Conservation (phyloP, 2,113 vertebrate species). For the Eidolon helvum region DNA sequence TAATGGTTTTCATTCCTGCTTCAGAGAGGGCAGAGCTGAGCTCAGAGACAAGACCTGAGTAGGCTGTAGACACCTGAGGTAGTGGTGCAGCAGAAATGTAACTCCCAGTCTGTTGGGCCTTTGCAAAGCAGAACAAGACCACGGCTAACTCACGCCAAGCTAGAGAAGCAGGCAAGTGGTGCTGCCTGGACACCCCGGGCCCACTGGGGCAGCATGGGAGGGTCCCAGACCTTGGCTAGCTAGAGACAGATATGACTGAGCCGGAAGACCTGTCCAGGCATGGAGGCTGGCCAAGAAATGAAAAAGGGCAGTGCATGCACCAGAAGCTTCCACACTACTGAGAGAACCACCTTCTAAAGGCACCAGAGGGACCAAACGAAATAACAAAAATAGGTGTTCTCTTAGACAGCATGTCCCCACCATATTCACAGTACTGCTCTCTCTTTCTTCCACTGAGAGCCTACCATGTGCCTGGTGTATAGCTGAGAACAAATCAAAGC, state of each 20-base stretch:
- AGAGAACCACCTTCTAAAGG: neutral
- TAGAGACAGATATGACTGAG: neutral
- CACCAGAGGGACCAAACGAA: neutral
- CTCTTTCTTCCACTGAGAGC: neutral
- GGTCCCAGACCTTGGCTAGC: neutral
- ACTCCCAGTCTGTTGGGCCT: neutral
- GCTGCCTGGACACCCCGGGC: neutral
- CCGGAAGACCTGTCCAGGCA: neutral
- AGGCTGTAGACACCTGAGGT: accelerated
- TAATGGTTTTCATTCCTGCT: neutral
- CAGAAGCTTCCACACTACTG: neutral
- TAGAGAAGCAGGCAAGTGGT: neutral
- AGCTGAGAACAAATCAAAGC: neutral
- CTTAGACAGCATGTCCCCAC: neutral
- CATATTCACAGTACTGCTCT: neutral
- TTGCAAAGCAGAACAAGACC: neutral
- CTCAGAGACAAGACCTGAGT: neutral
- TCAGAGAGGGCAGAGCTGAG: neutral
- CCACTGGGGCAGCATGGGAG: no score
- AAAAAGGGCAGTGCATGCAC: neutral
- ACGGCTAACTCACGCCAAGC: neutral
- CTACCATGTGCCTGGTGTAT: no score
- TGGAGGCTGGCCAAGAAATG: neutral
- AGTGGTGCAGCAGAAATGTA: neutral
- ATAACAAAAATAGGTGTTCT: neutral